These are phyloP conservation scores for Tylochromis polylepis DNA, from an alignment of 2,113 vertebrate genomes.

Conservation along the genomic window DNA sequence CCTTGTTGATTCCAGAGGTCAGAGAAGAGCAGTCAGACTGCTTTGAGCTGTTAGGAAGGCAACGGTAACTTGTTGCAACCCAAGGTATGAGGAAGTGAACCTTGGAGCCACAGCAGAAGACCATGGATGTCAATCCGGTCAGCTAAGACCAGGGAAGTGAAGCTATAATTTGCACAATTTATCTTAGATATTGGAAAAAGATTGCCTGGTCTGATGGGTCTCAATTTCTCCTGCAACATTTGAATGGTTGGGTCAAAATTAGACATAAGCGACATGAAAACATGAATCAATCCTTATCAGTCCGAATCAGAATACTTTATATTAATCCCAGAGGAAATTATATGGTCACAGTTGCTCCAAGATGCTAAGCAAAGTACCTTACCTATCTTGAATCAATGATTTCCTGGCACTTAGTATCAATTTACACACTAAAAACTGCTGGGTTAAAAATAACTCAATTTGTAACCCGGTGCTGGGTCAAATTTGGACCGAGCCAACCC, in stretches of 20 bases:
- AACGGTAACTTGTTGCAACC: fast-evolving
- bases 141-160: not conserved
- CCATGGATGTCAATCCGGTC: fast-evolving
- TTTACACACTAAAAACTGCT: too few species aligned
- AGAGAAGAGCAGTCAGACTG: not conserved
- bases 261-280: not conserved
- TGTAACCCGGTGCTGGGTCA: too few species aligned
- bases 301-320: not conserved
- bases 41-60: not conserved
- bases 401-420: not conserved
- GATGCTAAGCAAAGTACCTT: not conserved
- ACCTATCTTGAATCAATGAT: not conserved
- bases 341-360: not conserved
- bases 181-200: not conserved
- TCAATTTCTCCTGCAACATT: not conserved
- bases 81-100: not conserved
- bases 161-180: not conserved
- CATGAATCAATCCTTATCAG: not conserved
- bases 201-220: not conserved
- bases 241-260: not conserved
- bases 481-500: too few species aligned
- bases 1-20: not conserved
- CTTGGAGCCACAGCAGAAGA: not conserved
- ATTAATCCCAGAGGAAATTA: not conserved
- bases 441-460: too few species aligned